These are phyloP conservation scores for Ceratina calcarata DNA, from an alignment of 1,140 invertebrate genomes.

Conservation along the genomic window DNA sequence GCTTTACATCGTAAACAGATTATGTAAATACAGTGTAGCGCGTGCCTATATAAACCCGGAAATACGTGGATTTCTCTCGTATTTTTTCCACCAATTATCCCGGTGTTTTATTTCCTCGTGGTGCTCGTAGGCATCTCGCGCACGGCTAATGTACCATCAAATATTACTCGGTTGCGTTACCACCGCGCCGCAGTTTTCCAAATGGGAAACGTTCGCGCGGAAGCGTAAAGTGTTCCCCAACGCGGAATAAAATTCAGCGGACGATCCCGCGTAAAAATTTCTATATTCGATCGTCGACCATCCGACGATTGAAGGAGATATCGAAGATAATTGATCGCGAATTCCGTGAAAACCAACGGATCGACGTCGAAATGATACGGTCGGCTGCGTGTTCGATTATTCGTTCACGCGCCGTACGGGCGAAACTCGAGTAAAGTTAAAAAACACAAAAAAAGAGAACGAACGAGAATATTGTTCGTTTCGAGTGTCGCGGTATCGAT, in stretches of 20 bases:
- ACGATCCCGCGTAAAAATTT: conserved; percentile 2
- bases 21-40: conserved; percentile 12
- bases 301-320: background rate
- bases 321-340: no score
- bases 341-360: background rate
- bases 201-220: no score
- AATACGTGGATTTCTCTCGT: conserved; percentile 1
- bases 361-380: conserved; percentile 10
- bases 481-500: conserved; percentile 19
- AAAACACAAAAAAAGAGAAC: background rate
- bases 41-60: background rate
- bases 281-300: conserved; percentile 30
- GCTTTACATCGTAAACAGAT: conserved; percentile 12
- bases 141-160: conserved; percentile 14
- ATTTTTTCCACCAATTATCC: conserved; percentile 27
- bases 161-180: conserved; percentile 11
- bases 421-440: conserved; percentile 26
- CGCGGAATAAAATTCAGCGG: background rate
- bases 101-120: background rate
- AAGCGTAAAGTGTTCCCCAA: no score
- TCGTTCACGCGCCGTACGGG: conserved; percentile 24
- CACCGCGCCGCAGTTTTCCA: no score
- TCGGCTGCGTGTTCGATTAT: conserved; percentile 30
- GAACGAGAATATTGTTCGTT: conserved; percentile 16
- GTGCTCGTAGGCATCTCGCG: background rate